Conservation (phyloP, 2,113 vertebrate genomes). For the Serinus canaria region DNA sequence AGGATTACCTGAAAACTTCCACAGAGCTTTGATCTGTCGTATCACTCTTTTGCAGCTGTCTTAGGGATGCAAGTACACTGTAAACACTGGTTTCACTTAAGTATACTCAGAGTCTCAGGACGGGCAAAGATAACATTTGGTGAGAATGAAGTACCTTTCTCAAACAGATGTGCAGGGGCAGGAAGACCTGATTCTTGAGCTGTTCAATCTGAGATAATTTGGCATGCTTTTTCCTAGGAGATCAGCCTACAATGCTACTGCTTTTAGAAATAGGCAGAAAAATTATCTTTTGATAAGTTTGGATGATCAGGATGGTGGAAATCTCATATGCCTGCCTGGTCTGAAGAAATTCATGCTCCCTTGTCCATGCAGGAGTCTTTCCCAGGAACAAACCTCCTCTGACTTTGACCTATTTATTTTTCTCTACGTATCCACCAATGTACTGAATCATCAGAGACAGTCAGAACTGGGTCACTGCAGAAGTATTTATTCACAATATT, state of each 20-base stretch:
- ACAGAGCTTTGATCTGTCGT: background rate
- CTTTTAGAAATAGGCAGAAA: background rate
- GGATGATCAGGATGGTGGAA: background rate
- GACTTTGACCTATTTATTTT: background rate
- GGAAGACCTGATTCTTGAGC: background rate
- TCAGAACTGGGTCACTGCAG: background rate
- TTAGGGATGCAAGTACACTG: background rate
- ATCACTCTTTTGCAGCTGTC: background rate
- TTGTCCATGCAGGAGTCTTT: background rate
- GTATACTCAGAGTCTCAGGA: background rate
- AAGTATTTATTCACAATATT: background rate
- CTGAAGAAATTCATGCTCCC: background rate
- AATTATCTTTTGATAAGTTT: background rate
- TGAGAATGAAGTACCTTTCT: background rate
- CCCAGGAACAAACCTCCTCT: background rate
- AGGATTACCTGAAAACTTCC: slow-evolving; percentile 22
- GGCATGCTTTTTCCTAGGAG: background rate
- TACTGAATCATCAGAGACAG: background rate
- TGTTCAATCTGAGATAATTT: background rate
- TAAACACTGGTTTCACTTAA: background rate
- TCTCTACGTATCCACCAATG: background rate
- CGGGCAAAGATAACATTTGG: background rate
- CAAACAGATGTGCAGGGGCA: background rate
- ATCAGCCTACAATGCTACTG: background rate
- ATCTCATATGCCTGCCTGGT: background rate